Percentiles rank a stretch among this genome's conserved stretches.
phyloP scores from a whole-genome alignment of 2,888 invertebrate species.

The Caenorhabditis becei region DNA sequence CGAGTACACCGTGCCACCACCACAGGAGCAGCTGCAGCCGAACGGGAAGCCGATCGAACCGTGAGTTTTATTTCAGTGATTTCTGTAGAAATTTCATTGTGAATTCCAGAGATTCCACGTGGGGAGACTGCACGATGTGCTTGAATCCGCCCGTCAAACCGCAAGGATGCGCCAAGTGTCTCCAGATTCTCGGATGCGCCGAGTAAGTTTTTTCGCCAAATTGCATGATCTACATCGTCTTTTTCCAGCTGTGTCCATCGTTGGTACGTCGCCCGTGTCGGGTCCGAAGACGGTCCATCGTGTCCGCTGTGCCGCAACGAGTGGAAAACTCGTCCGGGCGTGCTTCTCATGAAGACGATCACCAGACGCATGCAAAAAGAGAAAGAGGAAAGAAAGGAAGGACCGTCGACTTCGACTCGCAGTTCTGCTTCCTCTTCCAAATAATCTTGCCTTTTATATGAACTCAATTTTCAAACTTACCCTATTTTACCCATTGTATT shows the following conservation, averaged over 20 bases:
- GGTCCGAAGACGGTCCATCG: not conserved
- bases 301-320: conserved; percentile 46
- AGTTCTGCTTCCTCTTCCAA: not conserved
- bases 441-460: too few relatives aligned
- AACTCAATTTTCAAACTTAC: too few relatives aligned
- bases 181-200: conserved; percentile 37
- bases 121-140: conserved; percentile 55
- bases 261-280: conserved; percentile 13
- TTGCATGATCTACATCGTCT: not conserved
- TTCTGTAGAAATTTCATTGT: not conserved
- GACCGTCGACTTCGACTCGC: not conserved
- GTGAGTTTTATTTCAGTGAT: conserved; percentile 17
- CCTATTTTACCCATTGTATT: too few relatives aligned
- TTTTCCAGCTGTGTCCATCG: conserved; percentile 39
- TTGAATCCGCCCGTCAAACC: conserved; percentile 27
- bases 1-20: conserved; percentile 30
- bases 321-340: conserved; percentile 15
- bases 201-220: conserved; percentile 22
- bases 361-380: not conserved
- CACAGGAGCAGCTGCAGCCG: not conserved
- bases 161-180: conserved; percentile 41
- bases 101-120: conserved; percentile 26
- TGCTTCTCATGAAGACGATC: conserved; percentile 20
- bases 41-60: conserved; percentile 25
- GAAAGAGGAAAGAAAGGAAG: not conserved